These are phyloP conservation scores for Diarsia dahlii DNA, from an alignment of 2,888 invertebrate genomes.

Conservation along the genomic window DNA sequence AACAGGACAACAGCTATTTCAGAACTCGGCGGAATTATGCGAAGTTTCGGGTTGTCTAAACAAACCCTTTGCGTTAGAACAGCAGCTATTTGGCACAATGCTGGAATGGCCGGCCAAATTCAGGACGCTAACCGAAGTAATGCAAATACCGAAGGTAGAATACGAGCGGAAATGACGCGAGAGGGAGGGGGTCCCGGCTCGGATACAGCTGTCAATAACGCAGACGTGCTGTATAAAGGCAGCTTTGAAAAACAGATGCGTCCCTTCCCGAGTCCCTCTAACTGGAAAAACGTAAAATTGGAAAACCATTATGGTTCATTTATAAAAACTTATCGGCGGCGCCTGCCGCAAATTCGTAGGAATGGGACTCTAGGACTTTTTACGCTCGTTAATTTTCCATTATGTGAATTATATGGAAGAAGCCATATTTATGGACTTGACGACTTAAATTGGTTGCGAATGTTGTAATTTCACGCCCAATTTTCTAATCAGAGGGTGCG, in stretches of 20 bases:
- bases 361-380: slow-evolving; percentile 47
- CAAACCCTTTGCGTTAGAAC: slow-evolving; percentile 44
- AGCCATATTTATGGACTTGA: slow-evolving; percentile 12
- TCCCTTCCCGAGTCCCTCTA: slow-evolving; percentile 53
- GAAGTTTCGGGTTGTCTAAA: slow-evolving; percentile 45
- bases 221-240: slow-evolving; percentile 64
- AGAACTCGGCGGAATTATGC: slow-evolving; percentile 36
- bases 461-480: slow-evolving; percentile 22
- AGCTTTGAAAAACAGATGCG: slow-evolving; percentile 68
- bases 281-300: slow-evolving; percentile 66
- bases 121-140: slow-evolving; percentile 48
- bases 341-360: slow-evolving; percentile 46
- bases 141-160: slow-evolving; percentile 59
- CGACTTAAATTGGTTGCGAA: slow-evolving; percentile 12
- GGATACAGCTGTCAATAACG: slow-evolving; percentile 74
- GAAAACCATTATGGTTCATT: slow-evolving; percentile 61
- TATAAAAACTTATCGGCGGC: slow-evolving; percentile 49
- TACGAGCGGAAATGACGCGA: slow-evolving; percentile 65
- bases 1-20: slow-evolving; percentile 50
- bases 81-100: slow-evolving; percentile 54
- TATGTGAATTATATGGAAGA: slow-evolving; percentile 40
- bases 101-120: slow-evolving; percentile 46
- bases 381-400: slow-evolving; percentile 58
- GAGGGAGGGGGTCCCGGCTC: slow-evolving; percentile 62
- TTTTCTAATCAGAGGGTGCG: slow-evolving; percentile 23